Base-by-base conservation (phyloP, 1,140 invertebrate genomes). In the Drosophila bocki region DNA sequence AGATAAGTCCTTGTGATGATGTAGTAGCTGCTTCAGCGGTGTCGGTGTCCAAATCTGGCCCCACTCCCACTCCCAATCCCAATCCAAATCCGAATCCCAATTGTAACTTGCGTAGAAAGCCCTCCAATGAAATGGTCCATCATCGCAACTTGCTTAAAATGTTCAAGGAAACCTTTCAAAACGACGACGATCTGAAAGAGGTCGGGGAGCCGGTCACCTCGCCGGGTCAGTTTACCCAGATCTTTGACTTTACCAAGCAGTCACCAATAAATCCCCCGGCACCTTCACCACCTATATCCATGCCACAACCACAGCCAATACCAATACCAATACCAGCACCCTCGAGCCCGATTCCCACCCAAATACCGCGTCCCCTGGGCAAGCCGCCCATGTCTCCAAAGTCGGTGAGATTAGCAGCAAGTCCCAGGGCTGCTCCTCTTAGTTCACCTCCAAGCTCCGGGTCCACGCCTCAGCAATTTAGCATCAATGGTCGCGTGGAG, bases 371-470 rank as follows among this genome's bases (percentile, higher is more conserved):
- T 15, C 91, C 83, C 6, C 42, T 82, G 26, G 91, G 91, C 65
- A 92, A 92, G 39, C 91, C 91, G 17, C 91, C 91, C 58, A 92
- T 92, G 91, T 92, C 91, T 57, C 91, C 91, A n/a, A 92, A 90
- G 54, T 85, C 86, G 6, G 53, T 74, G 19, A 65, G 85, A n/a
- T 15, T 56, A 13, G 56, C 54, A 11, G 19, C 67, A 9, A 59
- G 37, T n/a, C 32, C 68, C 15, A 50, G 48, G 58, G 45, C 48
- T 6, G 54, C 48, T 2, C 33, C 67, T 3, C 5, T 26, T 11
- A 72, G 54, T 37, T 65, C 77, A 5, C 56, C 76, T 5, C 12
- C 53, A 19, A 68, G 33, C 33, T 19, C 74, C 9, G 42, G 33
- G 7, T 4, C 72, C 44, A 50, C 78, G 17, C 50, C 79, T 9